Percentiles rank a stretch among this genome's conserved stretches.
phyloP scores from a whole-genome alignment of 2,113 vertebrate genomes.

The Eira barbara region DNA sequence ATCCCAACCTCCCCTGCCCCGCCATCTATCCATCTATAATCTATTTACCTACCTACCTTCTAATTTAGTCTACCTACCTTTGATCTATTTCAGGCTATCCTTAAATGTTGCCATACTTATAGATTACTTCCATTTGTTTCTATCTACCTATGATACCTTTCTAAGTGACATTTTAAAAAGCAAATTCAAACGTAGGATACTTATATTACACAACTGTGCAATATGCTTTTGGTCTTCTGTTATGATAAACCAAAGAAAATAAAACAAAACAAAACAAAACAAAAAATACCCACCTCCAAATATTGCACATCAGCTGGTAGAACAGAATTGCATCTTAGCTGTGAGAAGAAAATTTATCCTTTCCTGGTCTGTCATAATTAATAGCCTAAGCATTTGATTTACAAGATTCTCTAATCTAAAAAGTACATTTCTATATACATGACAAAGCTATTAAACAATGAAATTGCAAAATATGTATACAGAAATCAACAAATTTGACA shows the following conservation, averaged over 20 bases:
- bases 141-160: neutral
- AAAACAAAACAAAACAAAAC: neutral
- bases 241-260: neutral
- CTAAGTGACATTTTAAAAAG: conserved; percentile 2
- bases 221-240: neutral
- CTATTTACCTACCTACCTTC: neutral
- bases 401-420: neutral
- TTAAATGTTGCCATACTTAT: neutral
- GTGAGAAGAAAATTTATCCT: neutral
- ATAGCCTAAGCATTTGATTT: neutral
- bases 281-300: neutral
- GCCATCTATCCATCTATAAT: neutral
- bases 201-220: neutral
- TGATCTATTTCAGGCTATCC: neutral
- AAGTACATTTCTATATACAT: neutral
- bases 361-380: neutral
- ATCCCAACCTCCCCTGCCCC: too few species aligned
- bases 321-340: neutral
- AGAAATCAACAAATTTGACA: neutral
- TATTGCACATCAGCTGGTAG: neutral
- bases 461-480: neutral
- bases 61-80: neutral
- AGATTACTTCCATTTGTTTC: neutral
- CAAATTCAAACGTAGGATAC: neutral
- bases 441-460: neutral